Evolutionary conservation across 2,113 vertebrate species (phyloP).

Genomic region (Tupaia chinensis): DNA sequence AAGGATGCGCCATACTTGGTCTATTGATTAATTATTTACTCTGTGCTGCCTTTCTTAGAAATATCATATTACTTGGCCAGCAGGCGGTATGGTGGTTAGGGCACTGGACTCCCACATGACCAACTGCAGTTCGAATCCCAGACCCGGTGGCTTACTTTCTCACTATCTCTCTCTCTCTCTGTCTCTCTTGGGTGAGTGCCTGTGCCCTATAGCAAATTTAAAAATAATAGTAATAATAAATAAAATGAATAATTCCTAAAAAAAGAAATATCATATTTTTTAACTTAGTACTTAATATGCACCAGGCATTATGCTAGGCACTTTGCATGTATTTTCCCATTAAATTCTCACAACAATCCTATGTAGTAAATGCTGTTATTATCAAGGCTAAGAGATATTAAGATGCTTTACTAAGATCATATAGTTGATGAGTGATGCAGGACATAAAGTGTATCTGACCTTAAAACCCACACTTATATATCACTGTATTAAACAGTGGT

Average conservation of each 20-base stretch:
- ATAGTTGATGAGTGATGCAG: background rate
- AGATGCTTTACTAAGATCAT: background rate
- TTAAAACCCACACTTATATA: background rate
- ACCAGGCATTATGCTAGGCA: background rate
- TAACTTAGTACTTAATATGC: background rate
- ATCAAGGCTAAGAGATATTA: background rate
- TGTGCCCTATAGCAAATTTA: too few species aligned
- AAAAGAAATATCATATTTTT: background rate
- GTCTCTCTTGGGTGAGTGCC: too few species aligned
- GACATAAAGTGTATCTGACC: background rate
- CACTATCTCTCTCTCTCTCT: too few species aligned
- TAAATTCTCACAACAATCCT: background rate
- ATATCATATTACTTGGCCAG: background rate
- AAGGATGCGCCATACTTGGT: conserved; percentile 2
- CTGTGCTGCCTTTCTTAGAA: background rate
- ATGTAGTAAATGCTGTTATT: background rate
- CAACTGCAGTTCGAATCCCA: too few species aligned
- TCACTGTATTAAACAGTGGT: background rate
- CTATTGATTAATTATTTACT: background rate
- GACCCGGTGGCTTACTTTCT: too few species aligned
- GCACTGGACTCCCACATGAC: too few species aligned
- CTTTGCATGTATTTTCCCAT: background rate
- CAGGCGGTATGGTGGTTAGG: too few species aligned
- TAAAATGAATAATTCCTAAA: too few species aligned
- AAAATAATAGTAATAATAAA: too few species aligned